Evolutionary conservation across 2,888 invertebrate species (phyloP).

Genomic region (Arctia plantaginis): DNA sequence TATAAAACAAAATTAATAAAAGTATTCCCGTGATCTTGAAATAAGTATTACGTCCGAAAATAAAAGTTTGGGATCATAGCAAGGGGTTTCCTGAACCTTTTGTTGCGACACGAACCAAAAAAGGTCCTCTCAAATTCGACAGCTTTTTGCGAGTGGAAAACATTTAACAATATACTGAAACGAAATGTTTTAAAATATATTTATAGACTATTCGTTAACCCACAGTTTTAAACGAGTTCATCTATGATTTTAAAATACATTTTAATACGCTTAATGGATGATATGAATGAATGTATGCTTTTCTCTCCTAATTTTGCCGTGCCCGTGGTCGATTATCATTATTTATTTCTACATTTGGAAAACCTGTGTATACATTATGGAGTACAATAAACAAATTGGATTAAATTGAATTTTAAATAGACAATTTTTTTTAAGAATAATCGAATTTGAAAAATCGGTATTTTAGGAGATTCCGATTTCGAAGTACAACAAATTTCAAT

Average conservation of each 20-base stretch:
- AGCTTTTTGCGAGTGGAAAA: slow-evolving; percentile 30
- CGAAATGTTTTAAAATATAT: neutral
- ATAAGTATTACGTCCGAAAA: slow-evolving; percentile 30
- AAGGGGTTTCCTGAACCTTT: slow-evolving; percentile 36
- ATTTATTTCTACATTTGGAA: too few species aligned
- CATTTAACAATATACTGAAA: slow-evolving; percentile 16
- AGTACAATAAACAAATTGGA: too few species aligned
- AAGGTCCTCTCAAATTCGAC: slow-evolving; percentile 35
- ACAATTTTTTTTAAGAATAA: too few species aligned
- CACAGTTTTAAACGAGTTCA: neutral
- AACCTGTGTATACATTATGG: too few species aligned
- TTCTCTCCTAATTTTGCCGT: too few species aligned
- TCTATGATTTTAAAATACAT: neutral
- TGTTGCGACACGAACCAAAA: slow-evolving; percentile 20
- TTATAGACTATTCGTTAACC: neutral
- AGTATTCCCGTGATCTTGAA: slow-evolving; percentile 15
- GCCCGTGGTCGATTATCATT: too few species aligned
- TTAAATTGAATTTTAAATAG: too few species aligned
- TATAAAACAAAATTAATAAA: slow-evolving; percentile 14
- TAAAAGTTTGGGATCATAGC: slow-evolving; percentile 42
- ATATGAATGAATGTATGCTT: too few species aligned
- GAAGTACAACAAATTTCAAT: too few species aligned
- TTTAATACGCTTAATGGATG: too few species aligned
- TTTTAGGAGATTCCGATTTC: neutral
- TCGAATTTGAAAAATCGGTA: neutral